A percentile compares a stretch with the other conserved stretches of the same genome.
These are phyloP conservation scores for Eudorcas thomsonii DNA, from an alignment of 2,113 vertebrate species.

Conservation along the genomic window DNA sequence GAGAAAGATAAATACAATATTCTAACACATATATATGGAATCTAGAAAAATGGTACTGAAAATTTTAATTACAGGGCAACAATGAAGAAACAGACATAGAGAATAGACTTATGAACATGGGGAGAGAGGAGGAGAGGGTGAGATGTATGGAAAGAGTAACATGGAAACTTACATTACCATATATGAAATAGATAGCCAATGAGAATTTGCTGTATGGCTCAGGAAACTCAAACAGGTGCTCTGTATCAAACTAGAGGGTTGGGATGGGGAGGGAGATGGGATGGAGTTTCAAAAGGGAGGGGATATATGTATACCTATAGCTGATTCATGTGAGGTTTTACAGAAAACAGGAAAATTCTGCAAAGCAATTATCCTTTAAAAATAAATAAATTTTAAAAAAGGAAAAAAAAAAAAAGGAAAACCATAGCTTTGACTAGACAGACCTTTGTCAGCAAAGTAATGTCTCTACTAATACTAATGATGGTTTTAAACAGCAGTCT, in stretches of 20 bases:
- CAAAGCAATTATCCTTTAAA: not conserved
- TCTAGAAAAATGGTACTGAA: not conserved
- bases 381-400: not conserved
- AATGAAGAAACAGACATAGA: not conserved
- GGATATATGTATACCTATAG: not conserved
- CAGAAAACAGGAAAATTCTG: not conserved
- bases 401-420: not conserved
- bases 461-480: not conserved
- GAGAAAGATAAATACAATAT: not conserved
- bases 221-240: not conserved
- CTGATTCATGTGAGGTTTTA: not conserved
- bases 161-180: not conserved
- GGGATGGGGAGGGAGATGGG: not conserved
- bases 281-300: not conserved
- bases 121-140: not conserved
- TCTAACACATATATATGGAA: not conserved
- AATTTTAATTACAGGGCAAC: not conserved
- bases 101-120: not conserved
- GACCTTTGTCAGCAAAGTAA: not conserved
- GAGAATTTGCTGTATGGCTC: not conserved
- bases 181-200: not conserved
- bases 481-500: conserved; percentile 12
- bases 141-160: not conserved
- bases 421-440: not conserved
- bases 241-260: not conserved